phyloP scores from a whole-genome alignment of 2,888 invertebrate species.

The Cantharis flavilabris region DNA sequence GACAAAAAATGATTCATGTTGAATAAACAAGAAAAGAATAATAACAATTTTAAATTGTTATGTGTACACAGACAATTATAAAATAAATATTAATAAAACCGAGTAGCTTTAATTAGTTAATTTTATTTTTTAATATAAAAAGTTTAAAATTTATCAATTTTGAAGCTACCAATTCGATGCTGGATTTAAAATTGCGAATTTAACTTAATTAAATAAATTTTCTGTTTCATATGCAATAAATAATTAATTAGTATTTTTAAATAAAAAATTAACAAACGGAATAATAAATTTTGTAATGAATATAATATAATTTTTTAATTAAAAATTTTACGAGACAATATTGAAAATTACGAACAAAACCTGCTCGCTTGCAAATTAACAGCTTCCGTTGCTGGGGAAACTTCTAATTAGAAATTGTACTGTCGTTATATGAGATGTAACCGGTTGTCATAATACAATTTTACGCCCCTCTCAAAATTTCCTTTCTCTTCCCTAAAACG shows the following conservation, averaged over 20 bases:
- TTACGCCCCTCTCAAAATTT: slow-evolving; percentile 23
- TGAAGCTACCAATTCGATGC: neutral
- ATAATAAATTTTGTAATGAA: neutral
- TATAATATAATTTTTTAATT: slow-evolving; percentile 5
- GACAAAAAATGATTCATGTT: too few species aligned
- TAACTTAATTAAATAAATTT: neutral
- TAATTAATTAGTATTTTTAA: neutral
- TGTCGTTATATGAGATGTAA: slow-evolving; percentile 49
- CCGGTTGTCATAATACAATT: slow-evolving; percentile 45
- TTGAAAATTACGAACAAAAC: slow-evolving; percentile 19
- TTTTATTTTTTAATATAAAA: neutral
- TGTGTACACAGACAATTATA: neutral
- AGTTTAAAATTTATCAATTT: neutral
- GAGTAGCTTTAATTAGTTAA: neutral
- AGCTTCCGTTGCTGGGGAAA: slow-evolving; percentile 47
- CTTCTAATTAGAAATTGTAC: slow-evolving; percentile 51
- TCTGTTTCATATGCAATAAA: neutral
- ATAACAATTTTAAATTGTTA: too few species aligned
- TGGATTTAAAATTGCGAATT: neutral
- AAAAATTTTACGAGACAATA: slow-evolving; percentile 14
- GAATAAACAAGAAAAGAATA: too few species aligned
- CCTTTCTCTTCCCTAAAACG: slow-evolving; percentile 3
- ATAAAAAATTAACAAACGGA: neutral
- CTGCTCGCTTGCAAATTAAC: slow-evolving; percentile 22
- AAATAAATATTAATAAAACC: neutral